Conservation (phyloP, 2,888 invertebrate genomes). For the Hirtodrosophila confusa region DNA sequence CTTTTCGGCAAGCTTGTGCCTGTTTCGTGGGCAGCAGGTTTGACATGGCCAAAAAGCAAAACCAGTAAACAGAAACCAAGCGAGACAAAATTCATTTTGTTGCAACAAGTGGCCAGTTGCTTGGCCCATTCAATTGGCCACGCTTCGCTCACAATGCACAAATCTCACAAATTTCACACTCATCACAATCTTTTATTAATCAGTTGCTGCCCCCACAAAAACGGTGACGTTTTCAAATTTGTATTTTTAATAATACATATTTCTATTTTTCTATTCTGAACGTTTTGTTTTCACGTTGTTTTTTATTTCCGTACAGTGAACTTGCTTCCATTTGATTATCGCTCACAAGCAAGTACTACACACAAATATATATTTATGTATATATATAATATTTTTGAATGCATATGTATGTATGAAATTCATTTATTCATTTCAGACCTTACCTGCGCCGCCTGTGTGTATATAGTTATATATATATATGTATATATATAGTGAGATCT, state of each 20-base stretch:
- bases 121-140: conserved; percentile 3
- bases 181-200: conserved; percentile 46
- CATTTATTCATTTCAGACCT: conserved; percentile 7
- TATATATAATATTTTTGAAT: background rate
- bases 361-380: conserved; percentile 15
- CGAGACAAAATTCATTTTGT: conserved; percentile 27
- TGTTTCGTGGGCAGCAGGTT: conserved; percentile 58
- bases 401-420: conserved; percentile 3
- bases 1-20: conserved; percentile 42
- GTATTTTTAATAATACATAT: conserved; percentile 27
- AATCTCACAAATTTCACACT: too few relatives aligned
- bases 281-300: conserved; percentile 24
- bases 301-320: conserved; percentile 70
- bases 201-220: conserved; percentile 36
- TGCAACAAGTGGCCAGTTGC: conserved; percentile 25
- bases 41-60: conserved; percentile 30
- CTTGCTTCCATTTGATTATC: conserved; percentile 68
- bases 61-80: conserved; percentile 26
- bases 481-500: conserved; percentile 1
- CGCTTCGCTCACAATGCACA: too few relatives aligned
- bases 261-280: conserved; percentile 32
- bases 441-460: conserved; percentile 3
- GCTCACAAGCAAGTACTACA: conserved; percentile 26
- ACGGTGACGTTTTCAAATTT: conserved; percentile 53
- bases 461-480: conserved; percentile 1